Evolutionary conservation across 1,140 invertebrate species (phyloP).

Genomic region (Nomia melanderi): DNA sequence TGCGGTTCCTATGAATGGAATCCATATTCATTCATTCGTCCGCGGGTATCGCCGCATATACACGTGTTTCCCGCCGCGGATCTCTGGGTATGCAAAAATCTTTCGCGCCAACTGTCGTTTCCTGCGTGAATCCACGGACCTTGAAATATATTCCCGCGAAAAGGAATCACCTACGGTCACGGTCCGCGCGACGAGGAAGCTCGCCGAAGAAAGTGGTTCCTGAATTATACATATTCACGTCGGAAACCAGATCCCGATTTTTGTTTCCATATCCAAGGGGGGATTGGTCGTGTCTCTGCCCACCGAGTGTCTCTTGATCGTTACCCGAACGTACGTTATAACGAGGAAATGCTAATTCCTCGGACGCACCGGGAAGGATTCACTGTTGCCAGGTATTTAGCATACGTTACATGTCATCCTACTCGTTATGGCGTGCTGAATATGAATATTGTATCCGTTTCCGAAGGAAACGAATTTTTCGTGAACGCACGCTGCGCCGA

Average conservation of each 20-base stretch:
- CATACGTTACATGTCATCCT: too few species aligned
- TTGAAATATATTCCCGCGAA: slow-evolving; percentile 77
- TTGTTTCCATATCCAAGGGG: background rate
- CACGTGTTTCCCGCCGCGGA: slow-evolving; percentile 66
- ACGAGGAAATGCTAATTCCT: too few species aligned
- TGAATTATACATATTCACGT: slow-evolving; percentile 9
- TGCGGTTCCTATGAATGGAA: slow-evolving; percentile 63
- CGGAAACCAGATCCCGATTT: slow-evolving; percentile 15
- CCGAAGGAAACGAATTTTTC: too few species aligned
- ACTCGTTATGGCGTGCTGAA: too few species aligned
- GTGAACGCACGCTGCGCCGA: too few species aligned
- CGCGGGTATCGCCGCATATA: slow-evolving; percentile 45
- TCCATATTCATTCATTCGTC: slow-evolving; percentile 73
- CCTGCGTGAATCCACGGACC: slow-evolving; percentile 73
- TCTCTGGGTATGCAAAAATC: slow-evolving; percentile 76
- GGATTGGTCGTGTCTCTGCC: background rate
- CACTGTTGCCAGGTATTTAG: too few species aligned
- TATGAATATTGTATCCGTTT: too few species aligned
- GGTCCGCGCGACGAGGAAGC: slow-evolving; percentile 46
- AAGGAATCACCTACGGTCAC: slow-evolving; percentile 62
- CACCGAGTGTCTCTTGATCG: too few species aligned
- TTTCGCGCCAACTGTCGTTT: slow-evolving; percentile 76
- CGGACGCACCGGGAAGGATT: too few species aligned
- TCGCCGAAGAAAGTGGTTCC: slow-evolving; percentile 26
- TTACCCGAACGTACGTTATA: too few species aligned